Evolutionary conservation across 2,113 vertebrate species (phyloP).

Genomic region (Caracal caracal): DNA sequence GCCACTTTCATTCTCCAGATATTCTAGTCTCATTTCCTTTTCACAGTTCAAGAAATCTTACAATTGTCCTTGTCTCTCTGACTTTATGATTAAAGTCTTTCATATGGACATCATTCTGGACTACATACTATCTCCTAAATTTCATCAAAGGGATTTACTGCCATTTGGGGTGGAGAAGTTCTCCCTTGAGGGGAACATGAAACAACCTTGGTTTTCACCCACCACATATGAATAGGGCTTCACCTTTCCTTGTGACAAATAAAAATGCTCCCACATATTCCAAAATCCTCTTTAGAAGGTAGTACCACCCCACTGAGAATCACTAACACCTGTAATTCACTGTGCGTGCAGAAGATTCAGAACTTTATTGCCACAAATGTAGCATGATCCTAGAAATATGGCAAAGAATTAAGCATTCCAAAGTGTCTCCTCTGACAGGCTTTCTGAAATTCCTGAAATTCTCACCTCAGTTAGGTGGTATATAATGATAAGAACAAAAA

Average conservation of each 20-base stretch:
- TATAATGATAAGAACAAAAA: neutral
- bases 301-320: neutral
- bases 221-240: too few relatives aligned
- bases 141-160: neutral
- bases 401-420: neutral
- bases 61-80: neutral
- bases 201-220: neutral
- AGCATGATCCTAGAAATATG: neutral
- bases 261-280: neutral
- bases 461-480: neutral
- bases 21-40: neutral
- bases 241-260: neutral
- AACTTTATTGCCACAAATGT: neutral
- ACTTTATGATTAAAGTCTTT: neutral
- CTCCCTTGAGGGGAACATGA: neutral
- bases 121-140: neutral
- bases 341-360: neutral
- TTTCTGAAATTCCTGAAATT: neutral
- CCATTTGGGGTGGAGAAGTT: accelerated
- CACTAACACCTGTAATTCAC: neutral
- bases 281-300: neutral
- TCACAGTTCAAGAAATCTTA: neutral
- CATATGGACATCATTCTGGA: neutral
- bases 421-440: neutral
- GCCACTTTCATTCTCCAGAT: neutral